Evolutionary conservation across 2,888 invertebrate species (phyloP), one percentile per base, ranked within the genome.

Genomic region (Cistogaster globosa): DNA sequence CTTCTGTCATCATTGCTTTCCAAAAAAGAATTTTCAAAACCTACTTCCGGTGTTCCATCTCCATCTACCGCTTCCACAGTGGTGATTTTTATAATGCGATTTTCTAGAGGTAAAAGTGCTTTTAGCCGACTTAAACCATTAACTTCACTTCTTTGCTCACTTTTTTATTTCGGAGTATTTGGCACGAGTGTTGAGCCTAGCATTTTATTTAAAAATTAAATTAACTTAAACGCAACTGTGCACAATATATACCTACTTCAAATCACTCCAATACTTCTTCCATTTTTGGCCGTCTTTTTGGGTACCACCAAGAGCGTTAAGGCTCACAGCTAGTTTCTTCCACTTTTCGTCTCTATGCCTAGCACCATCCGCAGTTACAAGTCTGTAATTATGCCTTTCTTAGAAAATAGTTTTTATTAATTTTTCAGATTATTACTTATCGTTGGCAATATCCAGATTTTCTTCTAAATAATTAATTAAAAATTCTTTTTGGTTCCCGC

Each of bases 271-370:
- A 72, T 72, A 80, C 51, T 58, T 74, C 9, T 57, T 36, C 74
- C 67, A 67, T 45, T 67, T 80, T 9, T 38, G 11, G 18, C 74
- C 80, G 48, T 67, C 67, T 38, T 80, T 80, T 48, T 80, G 74
- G 1, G 72, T 62, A 6, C 79, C 63, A 26, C 72, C 72, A 71
- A 71, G 63, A 14, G 55, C 65, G 48, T 80, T 80, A 38, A 80
- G 38, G 14, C 60, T 65, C 12, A 11, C 38, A 14, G 62, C 62
- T 36, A 60, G 36, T n/a, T 60, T 18, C 18, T n/a, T 38, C 38
- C 18, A 60, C 60, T 38, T 60, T 38, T 38, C 36, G 11, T 60
- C 38, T 18, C 60, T 60, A 36, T 36, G 36, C 18, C 36, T 18
- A 36, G 60, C 60, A n/a, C 36, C 60, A 36, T 60, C n/a, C 18